Evolutionary conservation across 2,888 invertebrate species (phyloP).

Genomic region (Omphaloscelis lunosa): DNA sequence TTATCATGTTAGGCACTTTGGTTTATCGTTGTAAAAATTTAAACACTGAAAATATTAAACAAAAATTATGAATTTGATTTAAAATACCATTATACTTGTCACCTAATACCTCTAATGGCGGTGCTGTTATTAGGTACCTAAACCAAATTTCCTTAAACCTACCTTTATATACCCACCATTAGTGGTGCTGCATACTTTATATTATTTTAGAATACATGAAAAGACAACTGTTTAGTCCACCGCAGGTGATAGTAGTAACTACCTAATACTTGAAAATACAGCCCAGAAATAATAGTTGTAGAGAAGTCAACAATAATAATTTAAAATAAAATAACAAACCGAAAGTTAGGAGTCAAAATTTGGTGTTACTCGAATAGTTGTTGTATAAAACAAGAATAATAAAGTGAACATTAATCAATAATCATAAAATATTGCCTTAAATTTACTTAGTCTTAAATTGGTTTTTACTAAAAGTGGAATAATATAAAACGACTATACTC

Average conservation of each 20-base stretch:
- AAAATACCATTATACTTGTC: background rate
- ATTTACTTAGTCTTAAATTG: background rate
- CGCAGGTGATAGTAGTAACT: too few relatives aligned
- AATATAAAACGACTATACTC: background rate
- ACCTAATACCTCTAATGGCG: background rate
- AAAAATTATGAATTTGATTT: background rate
- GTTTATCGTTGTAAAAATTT: too few relatives aligned
- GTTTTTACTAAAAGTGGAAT: slow-evolving; percentile 24
- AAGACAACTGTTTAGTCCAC: too few relatives aligned
- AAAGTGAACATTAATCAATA: background rate
- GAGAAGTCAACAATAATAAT: too few relatives aligned
- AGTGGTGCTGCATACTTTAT: background rate
- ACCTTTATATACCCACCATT: background rate
- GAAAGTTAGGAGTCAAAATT: too few relatives aligned
- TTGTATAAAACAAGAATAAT: background rate
- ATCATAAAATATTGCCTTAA: background rate
- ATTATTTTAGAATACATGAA: too few relatives aligned
- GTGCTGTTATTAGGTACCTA: background rate
- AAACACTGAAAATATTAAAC: slow-evolving; percentile 1
- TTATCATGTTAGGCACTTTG: background rate
- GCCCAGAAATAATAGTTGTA: too few relatives aligned
- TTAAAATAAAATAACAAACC: too few relatives aligned
- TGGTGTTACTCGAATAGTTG: background rate
- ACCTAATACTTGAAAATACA: too few relatives aligned
- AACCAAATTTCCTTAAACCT: background rate